Evolutionary conservation across 2,888 invertebrate species (phyloP), one percentile per base, ranked within the genome.

Genomic region (Drosophila macrospina): DNA sequence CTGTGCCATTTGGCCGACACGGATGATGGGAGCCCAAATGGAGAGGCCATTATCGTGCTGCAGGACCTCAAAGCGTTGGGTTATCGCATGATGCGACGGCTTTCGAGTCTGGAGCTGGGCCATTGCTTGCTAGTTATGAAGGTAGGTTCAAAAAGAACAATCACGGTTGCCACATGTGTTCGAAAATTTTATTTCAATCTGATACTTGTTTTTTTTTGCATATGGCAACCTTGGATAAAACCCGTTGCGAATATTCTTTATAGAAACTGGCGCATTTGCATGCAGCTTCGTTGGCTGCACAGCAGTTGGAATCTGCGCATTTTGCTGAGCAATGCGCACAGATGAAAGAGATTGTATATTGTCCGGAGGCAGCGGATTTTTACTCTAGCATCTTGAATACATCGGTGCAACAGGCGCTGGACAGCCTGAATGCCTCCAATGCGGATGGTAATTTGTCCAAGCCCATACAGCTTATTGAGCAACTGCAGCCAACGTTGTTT

Each of bases 221-320:
- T 20, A 8, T 42, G 42, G 42, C 42, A 42, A 26, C 42, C 24
- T 44, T 13, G 13, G 10, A 1, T 1, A 3, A 20, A 20, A 20
- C 20, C 2, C 20, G 20, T 20, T 20, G 20, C 20, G 20, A 20
- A 20, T 20, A 20, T 20, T 20, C 20, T n/a, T 73, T 73, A 0
- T 45, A 92, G 92, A 89, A 92, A 89, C 66, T 92, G 47, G 92
- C 90, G 0, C 86, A 86, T 26, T 52, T 91, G 11, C 92, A 92
- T 81, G 91, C 91, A 0, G 89, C 91, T n/a, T 91, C 91, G 0
- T 76, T 92, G 50, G 88, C 86, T 11, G 90, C 91, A 8, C 89
- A 91, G 65, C 80, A 88, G 5, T 63, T 89, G 47, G 80, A 86
- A 8, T 70, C 76, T 0, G 48, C 68, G 2, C 60, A 68, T 11